Conservation (phyloP, 2,797 vertebrate genomes). For the Neomorphus geoffroyi region DNA sequence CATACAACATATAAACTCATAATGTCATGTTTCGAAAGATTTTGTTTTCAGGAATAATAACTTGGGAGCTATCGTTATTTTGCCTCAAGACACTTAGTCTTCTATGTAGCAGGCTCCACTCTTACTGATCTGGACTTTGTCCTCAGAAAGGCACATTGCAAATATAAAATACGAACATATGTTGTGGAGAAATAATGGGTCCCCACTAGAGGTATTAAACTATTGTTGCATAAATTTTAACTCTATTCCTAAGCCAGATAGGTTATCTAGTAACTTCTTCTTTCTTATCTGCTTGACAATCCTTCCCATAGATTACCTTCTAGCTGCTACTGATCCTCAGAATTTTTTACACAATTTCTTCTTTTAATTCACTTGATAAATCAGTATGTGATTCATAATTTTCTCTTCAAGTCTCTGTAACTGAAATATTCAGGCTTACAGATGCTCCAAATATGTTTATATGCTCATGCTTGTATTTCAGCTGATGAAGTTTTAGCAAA, state of each 20-base stretch:
- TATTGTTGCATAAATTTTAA: not conserved
- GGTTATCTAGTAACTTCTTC: constrained; percentile 1
- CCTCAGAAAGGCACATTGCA: not conserved
- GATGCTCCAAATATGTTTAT: constrained; percentile 22
- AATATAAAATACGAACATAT: not conserved
- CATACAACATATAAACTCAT: not conserved
- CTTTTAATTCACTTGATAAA: constrained; percentile 38
- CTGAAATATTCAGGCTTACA: constrained; percentile 45
- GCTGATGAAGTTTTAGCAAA: constrained; percentile 37
- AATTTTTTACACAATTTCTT: not conserved
- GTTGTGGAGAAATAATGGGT: not conserved
- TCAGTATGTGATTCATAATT: constrained; percentile 27
- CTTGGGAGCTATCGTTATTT: not conserved
- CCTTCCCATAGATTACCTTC: not conserved
- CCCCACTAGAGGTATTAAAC: not conserved
- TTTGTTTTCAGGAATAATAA: not conserved
- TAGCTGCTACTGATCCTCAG: not conserved
- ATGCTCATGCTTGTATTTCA: constrained; percentile 18
- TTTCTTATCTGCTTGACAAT: not conserved
- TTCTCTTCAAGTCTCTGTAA: constrained; percentile 16
- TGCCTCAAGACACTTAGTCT: not conserved
- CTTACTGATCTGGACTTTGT: not conserved
- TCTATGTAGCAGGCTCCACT: not conserved
- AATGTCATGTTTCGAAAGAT: not conserved
- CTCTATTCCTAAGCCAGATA: not conserved